Evolutionary conservation across 2,888 invertebrate species (phyloP), one percentile per base, ranked within the genome.

Genomic region (Tineola bisselliella): DNA sequence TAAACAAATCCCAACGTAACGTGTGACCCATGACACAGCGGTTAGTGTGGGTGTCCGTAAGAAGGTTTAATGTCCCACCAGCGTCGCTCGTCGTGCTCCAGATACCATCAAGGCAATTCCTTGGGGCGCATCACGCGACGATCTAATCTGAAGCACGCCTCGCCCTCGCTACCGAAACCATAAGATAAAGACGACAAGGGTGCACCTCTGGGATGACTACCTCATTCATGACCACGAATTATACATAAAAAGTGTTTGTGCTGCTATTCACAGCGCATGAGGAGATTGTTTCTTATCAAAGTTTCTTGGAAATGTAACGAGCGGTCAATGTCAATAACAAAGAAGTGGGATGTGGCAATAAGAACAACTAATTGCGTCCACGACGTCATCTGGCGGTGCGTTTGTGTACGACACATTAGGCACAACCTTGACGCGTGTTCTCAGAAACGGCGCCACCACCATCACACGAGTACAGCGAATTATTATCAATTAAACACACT

Each of bases 401-500:
- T 15, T 59, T 63, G 60, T 60, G 30, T 44, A 38, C 60, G 33
- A 57, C 63, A 61, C 63, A 57, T 60, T 61, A 62, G 44, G 30
- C 59, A 48, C 59, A 77, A 75, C 81, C 80, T 80, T 79, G 80
- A 67, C 74, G 81, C 79, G 44, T 64, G 66, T 65, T 67, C 65
- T 62, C 63, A 59, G 69, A 64, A 60, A 15, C 78, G 82, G 73
- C 70, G 72, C 82, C 84, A 81, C 70, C 33, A 11, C 54, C 54
- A 54, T 54, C 54, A 54, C 54, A 54, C 54, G 48, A 54, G 54
- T 54, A 72, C 70, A 72, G 72, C 72, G 79, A 80, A 84, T 87
- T 87, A 86, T 84, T 84, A 83, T 80, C 84, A 87, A 86, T 87
- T 87, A 86, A 83, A 81, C 84, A 84, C 84, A 79, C 84, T 77